These are phyloP conservation scores for Argyresthia goedartella DNA, from an alignment of 2,888 invertebrate genomes.

Conservation along the genomic window DNA sequence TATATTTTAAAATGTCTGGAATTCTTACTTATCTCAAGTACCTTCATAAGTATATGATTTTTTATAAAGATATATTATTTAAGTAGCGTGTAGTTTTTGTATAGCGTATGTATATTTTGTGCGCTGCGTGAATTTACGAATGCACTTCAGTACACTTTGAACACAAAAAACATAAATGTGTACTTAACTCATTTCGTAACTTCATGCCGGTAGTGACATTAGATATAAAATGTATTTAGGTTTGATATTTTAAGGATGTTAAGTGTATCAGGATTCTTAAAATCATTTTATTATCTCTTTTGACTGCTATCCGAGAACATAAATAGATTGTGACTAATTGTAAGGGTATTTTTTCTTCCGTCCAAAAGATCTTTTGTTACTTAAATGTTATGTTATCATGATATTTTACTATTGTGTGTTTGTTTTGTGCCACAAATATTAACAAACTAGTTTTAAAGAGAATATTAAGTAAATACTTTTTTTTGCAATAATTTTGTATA, in stretches of 20 bases:
- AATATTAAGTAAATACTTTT: neutral
- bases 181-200: neutral
- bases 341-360: constrained; percentile 39
- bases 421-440: constrained; percentile 4
- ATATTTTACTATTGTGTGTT: constrained; percentile 8
- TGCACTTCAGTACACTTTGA: neutral
- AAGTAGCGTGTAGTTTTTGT: neutral
- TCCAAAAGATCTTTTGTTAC: constrained; percentile 40
- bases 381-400: constrained; percentile 28
- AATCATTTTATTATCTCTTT: constrained; percentile 14
- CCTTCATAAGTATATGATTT: no score
- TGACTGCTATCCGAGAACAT: constrained; percentile 21
- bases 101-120: constrained; percentile 5
- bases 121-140: neutral
- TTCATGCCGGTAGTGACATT: neutral
- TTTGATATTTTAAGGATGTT: constrained; percentile 2
- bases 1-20: no score
- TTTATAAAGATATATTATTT: no score
- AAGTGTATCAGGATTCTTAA: neutral
- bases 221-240: constrained; percentile 1
- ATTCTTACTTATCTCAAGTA: no score
- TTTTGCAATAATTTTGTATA: neutral
- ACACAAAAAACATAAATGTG: no score
- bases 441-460: neutral
- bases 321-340: constrained; percentile 13